Evolutionary conservation across 2,113 vertebrate species (phyloP), one percentile per base, ranked within the genome.

Genomic region (Chrysemys picta): DNA sequence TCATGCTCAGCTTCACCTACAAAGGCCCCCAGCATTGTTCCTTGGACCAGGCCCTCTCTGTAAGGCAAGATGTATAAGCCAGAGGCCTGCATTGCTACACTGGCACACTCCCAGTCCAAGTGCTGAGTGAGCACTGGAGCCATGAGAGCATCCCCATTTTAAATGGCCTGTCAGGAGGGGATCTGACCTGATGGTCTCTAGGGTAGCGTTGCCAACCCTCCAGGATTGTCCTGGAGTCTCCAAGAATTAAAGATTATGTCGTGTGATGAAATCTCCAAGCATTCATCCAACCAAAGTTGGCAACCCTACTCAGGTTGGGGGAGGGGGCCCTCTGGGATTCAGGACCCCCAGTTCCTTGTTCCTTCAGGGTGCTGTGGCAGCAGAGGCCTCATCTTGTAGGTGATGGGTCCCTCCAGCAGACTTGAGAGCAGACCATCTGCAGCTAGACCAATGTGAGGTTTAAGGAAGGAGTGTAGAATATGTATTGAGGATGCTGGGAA

Each of bases 11-110:
- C 29, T 86, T 14, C 54, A 75, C 1, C 35, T n/a, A 16, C 8
- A 21, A 69, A 10, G n/a, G 0, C 57, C 22, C n/a, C 38, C 72
- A 52, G 56, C 21, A 7, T 25, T 56, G n/a, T 56, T 29, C 80
- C 54, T 57, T 19, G 2, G 24, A 57, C 22, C 53, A 42, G n/a
- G 38, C 24, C 52, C 5, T 8, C n/a, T 57, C 24, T 17, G 24
- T 38, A 38, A 5, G 0, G 1, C 24, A 42, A 42, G n/a, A 42
- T 21, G 10, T 75, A n/a, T 21, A 42, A 42, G 38, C 69, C n/a
- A 42, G 69, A 75, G 69, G n/a, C 69, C 38, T n/a, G n/a, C n/a
- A 75, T 10, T 21, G 17, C 21, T 21, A 38, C 4, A 45, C 6
- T 75, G 72, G 24, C 24, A 76, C 38, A 10, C 38, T 45, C 21